Conservation (phyloP, 2,797 vertebrate species). For the Poeciliopsis turneri region DNA sequence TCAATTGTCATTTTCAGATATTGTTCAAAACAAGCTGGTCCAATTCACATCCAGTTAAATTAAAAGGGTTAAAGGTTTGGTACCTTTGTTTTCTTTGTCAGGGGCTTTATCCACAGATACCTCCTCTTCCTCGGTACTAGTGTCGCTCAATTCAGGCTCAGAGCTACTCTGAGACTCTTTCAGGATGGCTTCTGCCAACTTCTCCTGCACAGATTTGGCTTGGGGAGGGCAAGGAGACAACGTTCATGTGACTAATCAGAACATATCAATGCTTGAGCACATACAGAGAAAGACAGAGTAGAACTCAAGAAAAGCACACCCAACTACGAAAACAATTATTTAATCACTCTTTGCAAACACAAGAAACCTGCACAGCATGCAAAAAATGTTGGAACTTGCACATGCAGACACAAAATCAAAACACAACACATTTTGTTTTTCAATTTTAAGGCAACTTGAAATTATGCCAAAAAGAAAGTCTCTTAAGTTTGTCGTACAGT, state of each 20-base stretch:
- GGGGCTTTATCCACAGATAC: conserved; percentile 36
- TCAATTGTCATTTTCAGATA: not conserved
- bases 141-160: conserved; percentile 79
- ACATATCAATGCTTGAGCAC: not conserved
- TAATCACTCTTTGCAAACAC: conserved; percentile 50
- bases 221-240: conserved; percentile 40
- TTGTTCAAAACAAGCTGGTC: not conserved
- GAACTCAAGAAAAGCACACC: conserved; percentile 34
- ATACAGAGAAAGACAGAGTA: conserved; percentile 27
- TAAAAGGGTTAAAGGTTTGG: not conserved
- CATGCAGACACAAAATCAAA: conserved; percentile 29
- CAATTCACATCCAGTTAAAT: not conserved
- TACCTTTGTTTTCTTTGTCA: conserved; percentile 57
- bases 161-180: conserved; percentile 64
- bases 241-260: conserved; percentile 13
- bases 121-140: conserved; percentile 76
- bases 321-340: conserved; percentile 33
- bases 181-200: conserved; percentile 76
- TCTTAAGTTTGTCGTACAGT: not conserved
- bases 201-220: conserved; percentile 87
- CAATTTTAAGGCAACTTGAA: conserved; percentile 2
- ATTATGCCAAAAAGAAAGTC: not conserved
- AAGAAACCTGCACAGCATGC: conserved; percentile 42
- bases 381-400: conserved; percentile 31
- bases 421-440: not conserved